These are phyloP conservation scores for Pristionchus mayeri DNA, from an alignment of 2,888 invertebrate genomes.

Conservation along the genomic window DNA sequence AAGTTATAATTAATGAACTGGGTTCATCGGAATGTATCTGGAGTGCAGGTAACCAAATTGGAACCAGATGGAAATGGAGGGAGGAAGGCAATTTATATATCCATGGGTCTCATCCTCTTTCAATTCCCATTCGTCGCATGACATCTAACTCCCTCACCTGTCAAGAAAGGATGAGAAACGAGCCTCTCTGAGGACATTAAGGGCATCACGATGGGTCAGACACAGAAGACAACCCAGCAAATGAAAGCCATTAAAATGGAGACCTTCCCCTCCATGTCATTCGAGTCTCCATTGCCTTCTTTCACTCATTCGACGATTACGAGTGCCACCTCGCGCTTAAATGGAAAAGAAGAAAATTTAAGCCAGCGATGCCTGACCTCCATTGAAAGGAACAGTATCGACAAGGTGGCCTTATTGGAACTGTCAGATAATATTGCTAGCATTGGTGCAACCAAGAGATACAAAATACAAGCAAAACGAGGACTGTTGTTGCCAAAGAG, in stretches of 20 bases:
- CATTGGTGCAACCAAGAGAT: background rate
- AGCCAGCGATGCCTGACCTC: too few relatives aligned
- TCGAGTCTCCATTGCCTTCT: background rate
- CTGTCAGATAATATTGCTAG: too few relatives aligned
- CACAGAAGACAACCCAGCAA: too few relatives aligned
- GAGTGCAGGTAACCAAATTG: background rate
- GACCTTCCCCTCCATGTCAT: conserved; percentile 15
- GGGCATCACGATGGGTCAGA: too few relatives aligned
- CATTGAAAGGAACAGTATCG: background rate
- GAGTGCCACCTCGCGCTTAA: background rate
- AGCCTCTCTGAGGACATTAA: background rate
- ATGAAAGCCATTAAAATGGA: background rate
- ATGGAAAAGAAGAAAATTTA: background rate
- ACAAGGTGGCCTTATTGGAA: too few relatives aligned
- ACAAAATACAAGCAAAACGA: background rate
- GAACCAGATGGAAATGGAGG: too few relatives aligned
- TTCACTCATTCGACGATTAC: conserved; percentile 36
- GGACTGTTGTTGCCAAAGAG: too few relatives aligned
- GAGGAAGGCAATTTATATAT: too few relatives aligned
- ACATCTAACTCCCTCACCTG: background rate
- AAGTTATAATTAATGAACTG: too few relatives aligned
- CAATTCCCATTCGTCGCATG: background rate
- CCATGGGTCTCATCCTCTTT: too few relatives aligned
- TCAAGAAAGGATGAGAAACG: conserved; percentile 10
- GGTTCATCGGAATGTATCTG: too few relatives aligned